phyloP scores from a whole-genome alignment of 1,140 invertebrate genomes.

The Orchestia grillus region DNA sequence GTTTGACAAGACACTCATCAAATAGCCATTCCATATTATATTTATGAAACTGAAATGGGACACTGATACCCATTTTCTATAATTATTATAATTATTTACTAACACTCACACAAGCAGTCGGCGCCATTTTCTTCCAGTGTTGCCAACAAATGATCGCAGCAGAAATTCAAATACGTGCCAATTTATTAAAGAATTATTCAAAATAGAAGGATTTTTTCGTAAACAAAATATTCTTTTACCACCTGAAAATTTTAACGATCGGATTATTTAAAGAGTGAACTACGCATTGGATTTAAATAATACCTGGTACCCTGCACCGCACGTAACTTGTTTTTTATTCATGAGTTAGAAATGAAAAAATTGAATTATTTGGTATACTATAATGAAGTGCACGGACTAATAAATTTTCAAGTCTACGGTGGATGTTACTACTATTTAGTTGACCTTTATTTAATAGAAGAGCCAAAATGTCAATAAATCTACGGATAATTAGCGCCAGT shows the following conservation, averaged over 20 bases:
- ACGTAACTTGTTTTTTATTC: background rate
- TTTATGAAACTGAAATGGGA: background rate
- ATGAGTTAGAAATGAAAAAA: background rate
- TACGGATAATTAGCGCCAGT: background rate
- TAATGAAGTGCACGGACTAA: background rate
- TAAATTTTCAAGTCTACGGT: constrained; percentile 45
- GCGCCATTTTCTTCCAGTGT: background rate
- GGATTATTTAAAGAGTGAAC: background rate
- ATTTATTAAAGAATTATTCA: background rate
- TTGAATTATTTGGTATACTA: background rate
- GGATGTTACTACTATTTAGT: constrained; percentile 5
- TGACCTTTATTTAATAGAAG: background rate
- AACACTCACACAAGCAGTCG: background rate
- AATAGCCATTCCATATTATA: background rate
- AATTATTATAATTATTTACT: background rate
- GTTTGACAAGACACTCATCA: background rate
- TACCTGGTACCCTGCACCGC: no score
- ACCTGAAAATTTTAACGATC: background rate
- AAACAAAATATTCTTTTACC: background rate
- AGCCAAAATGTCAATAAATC: background rate
- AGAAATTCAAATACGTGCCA: background rate
- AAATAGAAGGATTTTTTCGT: background rate
- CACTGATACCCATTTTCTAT: background rate
- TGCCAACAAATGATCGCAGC: background rate
- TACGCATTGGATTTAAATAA: no score